Evolutionary conservation across 1,140 invertebrate genomes (phyloP).

Genomic region (Charaxes varanes): DNA sequence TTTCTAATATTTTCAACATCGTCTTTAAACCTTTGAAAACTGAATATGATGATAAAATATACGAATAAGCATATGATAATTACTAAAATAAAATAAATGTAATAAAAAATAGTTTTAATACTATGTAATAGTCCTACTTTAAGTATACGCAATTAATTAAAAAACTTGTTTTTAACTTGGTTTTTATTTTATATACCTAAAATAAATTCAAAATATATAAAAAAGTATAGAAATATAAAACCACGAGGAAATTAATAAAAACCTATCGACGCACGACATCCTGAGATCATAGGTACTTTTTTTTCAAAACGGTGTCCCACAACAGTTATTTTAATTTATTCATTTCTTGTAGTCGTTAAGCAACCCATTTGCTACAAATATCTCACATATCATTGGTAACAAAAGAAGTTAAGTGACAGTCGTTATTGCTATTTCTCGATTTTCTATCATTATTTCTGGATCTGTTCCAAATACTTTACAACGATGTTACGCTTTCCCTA

Average conservation of each 20-base stretch:
- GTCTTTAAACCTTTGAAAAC: slow-evolving; percentile 25
- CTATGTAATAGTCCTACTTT: background rate
- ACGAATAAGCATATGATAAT: slow-evolving; percentile 25
- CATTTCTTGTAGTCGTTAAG: background rate
- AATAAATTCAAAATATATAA: too few relatives aligned
- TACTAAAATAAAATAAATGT: background rate
- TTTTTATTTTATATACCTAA: too few relatives aligned
- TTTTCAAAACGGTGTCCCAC: too few relatives aligned
- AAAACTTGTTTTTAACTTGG: too few relatives aligned
- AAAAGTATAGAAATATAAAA: too few relatives aligned
- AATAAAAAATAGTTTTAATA: background rate
- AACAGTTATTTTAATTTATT: too few relatives aligned
- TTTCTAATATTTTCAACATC: slow-evolving; percentile 31
- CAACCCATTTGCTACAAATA: too few relatives aligned
- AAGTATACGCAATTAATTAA: too few relatives aligned
- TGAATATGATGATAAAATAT: slow-evolving; percentile 24
- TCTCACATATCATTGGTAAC: slow-evolving; percentile 20
- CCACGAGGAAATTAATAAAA: too few relatives aligned
- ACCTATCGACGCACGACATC: too few relatives aligned
- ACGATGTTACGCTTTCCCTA: slow-evolving; percentile 68
- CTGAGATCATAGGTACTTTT: too few relatives aligned
- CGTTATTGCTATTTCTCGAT: slow-evolving; percentile 51
- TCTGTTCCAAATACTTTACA: slow-evolving; percentile 59
- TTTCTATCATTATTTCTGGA: slow-evolving; percentile 66
- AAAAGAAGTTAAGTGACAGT: slow-evolving; percentile 18